phyloP scores from a whole-genome alignment of 2,888 invertebrate genomes.

The Muschampia plurimacula region DNA sequence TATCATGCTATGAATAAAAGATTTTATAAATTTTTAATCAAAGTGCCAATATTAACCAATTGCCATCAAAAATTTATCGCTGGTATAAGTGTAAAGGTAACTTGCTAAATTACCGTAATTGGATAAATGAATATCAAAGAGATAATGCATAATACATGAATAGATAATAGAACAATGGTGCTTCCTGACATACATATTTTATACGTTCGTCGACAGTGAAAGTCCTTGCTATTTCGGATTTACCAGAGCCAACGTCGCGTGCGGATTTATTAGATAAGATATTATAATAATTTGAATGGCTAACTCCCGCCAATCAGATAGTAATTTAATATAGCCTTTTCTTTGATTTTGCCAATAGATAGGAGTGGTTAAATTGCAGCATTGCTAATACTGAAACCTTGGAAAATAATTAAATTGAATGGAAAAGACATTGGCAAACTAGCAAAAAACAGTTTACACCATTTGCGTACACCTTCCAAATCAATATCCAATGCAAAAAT shows the following conservation, averaged over 20 bases:
- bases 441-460: background rate
- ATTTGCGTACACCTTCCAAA: background rate
- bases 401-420: background rate
- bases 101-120: background rate
- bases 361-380: background rate
- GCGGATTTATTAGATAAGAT: slow-evolving; percentile 49
- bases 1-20: slow-evolving; percentile 53
- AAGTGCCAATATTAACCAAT: background rate
- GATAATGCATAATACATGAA: slow-evolving; percentile 16
- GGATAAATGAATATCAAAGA: slow-evolving; percentile 26
- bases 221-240: slow-evolving; percentile 54
- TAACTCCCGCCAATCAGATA: slow-evolving; percentile 41
- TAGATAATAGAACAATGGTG: slow-evolving; percentile 29
- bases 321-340: slow-evolving; percentile 13
- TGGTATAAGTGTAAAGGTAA: background rate
- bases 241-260: slow-evolving; percentile 49
- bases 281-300: slow-evolving; percentile 44
- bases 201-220: slow-evolving; percentile 59
- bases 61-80: background rate
- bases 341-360: slow-evolving; percentile 8
- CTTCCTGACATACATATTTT: slow-evolving; percentile 20
- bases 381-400: background rate
- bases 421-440: background rate
- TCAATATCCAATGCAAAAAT: background rate
- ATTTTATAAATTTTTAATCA: background rate